Base-by-base conservation (phyloP, 2,888 invertebrate genomes). In the Lymantria monacha region DNA sequence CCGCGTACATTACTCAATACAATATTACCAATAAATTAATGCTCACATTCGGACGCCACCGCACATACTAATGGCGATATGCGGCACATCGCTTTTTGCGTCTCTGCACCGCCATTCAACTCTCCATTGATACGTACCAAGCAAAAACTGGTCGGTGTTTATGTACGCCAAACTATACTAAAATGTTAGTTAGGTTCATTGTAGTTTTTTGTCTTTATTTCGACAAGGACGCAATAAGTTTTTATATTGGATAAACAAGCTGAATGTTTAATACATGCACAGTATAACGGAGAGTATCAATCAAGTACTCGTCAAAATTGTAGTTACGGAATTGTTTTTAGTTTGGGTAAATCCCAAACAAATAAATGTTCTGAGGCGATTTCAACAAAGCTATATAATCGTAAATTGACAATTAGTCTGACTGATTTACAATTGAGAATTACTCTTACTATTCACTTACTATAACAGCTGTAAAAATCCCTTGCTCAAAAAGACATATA, bases 51-150 rank as follows among this genome's bases (percentile, higher is more conserved):
- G 83, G 69, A 78, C 72, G 74, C 80, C 77, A 77, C 78, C 75
- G 71, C 81, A 82, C 88, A 90, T 90, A 91, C 88, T 90, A 88
- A 90, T 88, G 84, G 72, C 78, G 84, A 85, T 89, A 90, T 88
- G 87, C 84, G 82, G 85, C 80, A 80, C 66, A 67, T 70, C 73
- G 68, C 80, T 88, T 90, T 88, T 90, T 88, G 77, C 66, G 44
- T 53, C 51, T 44, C 59, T 69, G 59, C 63, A 63, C 59, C 67
- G 73, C 78, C 89, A 89, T 89, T 87, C 87, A 87, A 75, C 76
- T 81, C 73, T 81, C 87, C 90, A 89, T 89, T 88, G 88, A 89
- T 86, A 83, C 87, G 50, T 65, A 52, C 47, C 44, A 40, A 48
- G 72, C 74, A 89, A 90, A 88, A 88, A 89, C 78, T 74, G 69